Evolutionary conservation across 2,888 invertebrate species (phyloP).

Genomic region (Orchestes rusci): DNA sequence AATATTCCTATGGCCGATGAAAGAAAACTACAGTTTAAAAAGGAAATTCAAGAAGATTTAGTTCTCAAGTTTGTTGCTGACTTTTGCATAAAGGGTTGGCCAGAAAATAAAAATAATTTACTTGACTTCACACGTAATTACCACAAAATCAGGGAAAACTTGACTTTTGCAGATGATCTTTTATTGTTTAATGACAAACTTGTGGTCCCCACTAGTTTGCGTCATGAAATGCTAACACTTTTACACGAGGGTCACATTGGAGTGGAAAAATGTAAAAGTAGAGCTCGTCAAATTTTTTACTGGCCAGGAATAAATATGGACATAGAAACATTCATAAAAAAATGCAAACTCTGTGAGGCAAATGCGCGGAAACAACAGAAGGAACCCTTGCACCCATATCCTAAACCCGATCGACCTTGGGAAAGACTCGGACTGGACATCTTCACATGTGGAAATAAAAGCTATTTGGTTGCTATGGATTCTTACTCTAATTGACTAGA

Average conservation of each 20-base stretch:
- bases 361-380: conserved; percentile 12
- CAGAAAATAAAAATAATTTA: conserved; percentile 14
- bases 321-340: conserved; percentile 5
- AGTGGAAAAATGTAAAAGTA: conserved; percentile 27
- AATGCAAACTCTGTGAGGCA: conserved; percentile 3
- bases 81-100: conserved; percentile 21
- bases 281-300: conserved; percentile 27
- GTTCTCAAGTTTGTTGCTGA: conserved; percentile 16
- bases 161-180: conserved; percentile 13
- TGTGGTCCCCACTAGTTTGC: conserved; percentile 14
- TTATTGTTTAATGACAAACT: conserved; percentile 18
- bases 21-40: conserved; percentile 20
- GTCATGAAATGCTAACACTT: conserved; percentile 21
- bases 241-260: conserved; percentile 28
- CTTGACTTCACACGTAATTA: conserved; percentile 13
- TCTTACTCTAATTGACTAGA: conserved; percentile 19
- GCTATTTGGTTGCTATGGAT: conserved; percentile 19
- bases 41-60: conserved; percentile 18
- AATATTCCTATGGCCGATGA: conserved; percentile 25
- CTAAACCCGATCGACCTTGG: conserved; percentile 14
- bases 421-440: conserved; percentile 21
- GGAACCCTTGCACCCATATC: conserved; percentile 10
- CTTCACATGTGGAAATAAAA: conserved; percentile 13
- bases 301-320: conserved; percentile 23
- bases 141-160: conserved; percentile 21